Base-by-base conservation (phyloP, 2,888 invertebrate species). In the Harpalus rubripes region DNA sequence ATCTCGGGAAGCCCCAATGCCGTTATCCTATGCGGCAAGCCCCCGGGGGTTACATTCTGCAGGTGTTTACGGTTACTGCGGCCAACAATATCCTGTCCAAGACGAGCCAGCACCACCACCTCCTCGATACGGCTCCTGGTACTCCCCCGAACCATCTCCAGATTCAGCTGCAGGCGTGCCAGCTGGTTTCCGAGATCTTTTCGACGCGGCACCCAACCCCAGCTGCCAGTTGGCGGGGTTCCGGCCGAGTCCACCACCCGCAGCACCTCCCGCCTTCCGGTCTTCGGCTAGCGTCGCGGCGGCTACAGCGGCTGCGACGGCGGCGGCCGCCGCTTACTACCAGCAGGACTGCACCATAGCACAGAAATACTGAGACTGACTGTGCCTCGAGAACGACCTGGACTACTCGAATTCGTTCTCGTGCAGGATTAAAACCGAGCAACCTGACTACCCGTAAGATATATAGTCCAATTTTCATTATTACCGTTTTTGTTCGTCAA, bases 281-380 rank as follows among this genome's bases (percentile, higher is more conserved):
- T 92, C 92, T 86, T 90, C 92, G 52, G 92, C 92, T 22, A 84
- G 79, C 91, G 93, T 91, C 88, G 92, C 89, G 90, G 93, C 86
- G 90, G 93, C 87, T 92, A 92, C 90, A 91, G 92, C 89, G 90
- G 93, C 86, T 90, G 93, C 87, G 92, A 92, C 90, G 91, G 92
- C 89, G 90, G 92, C 88, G 87, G 83, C 93, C 83, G 92, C 93
- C 87, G 92, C 93, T 86, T 92, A 92, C 87, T 93, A 94, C 87
- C 94, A 94, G 88, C 94, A 93, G 89, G 93, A 94, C 87, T 94
- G 94, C 90, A 93, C 63, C 41, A 74, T 93, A 74, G 93, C 92
- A 74, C 91, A 90, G 87, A 91, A 91, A 86, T 91, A 91, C 90
- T 92, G 90, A 90, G 83, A 83, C 18, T 65, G 76, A 76, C 76